Evolutionary conservation across 2,797 vertebrate genomes (phyloP), one percentile per base, ranked within the genome.

Genomic region (Podarcis lilfordi): DNA sequence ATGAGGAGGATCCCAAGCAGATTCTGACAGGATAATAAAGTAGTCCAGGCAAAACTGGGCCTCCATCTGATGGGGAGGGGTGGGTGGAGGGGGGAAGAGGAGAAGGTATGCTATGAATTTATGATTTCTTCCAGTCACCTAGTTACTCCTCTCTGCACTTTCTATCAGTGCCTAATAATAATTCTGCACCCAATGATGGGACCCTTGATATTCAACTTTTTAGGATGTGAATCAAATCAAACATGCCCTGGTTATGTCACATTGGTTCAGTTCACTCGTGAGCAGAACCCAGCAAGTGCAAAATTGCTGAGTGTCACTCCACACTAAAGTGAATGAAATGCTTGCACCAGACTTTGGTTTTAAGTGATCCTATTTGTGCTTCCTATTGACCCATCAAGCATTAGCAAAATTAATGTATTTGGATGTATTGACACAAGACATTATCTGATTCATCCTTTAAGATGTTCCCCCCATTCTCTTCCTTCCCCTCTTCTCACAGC

Each of bases 11-110:
- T 19, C 89, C 86, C 71, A 92, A 93, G 88, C 80, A 77, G 69
- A 87, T 82, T 90, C 64, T 94, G 94, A 91, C 91, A 96, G 82
- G 71, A 91, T 92, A 95, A 96, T 91, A 93, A 95, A 95, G 94
- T 91, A 87, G 90, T 84, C 80, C 66, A 92, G 88, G 78, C 87
- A 93, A 96, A 96, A 95, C 82, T 86, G 86, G 75, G 59, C 86
- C 80, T 82, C 19, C 21, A 83, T 2, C 82, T 69, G 77, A 55
- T 55, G 50, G 13, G 50, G 13, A 15, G 50, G 4, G 50, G 87
- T 91, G 37, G 91, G 74, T 88, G 59, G 23, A 37, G 11, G 23
- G 25, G 27, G 5, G 45, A 55, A 27, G 43, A 78, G 10, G 9
- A 76, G 78, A 27, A 93, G 25, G 82, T 85, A 83, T 72, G 81